phyloP scores from a whole-genome alignment of 1,140 invertebrate genomes.

The Drosophila kohkoa region DNA sequence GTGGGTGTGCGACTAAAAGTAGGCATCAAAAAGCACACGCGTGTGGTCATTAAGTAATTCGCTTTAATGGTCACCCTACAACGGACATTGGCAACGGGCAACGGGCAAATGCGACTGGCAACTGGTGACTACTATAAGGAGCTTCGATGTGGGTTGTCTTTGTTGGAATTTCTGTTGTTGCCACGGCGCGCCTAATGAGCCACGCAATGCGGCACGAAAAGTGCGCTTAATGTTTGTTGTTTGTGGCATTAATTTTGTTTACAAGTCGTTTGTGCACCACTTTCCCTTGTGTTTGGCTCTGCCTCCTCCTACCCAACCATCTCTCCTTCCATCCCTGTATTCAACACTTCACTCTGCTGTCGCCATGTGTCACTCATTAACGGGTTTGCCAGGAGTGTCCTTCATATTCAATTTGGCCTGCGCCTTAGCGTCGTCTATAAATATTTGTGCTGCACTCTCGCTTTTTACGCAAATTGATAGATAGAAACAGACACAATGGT shows the following conservation, averaged over 20 bases:
- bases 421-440: conserved; percentile 55
- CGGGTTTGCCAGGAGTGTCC: conserved; percentile 29
- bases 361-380: conserved; percentile 62
- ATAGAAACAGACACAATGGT: conserved; percentile 2
- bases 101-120: conserved; percentile 1
- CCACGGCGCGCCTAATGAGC: conserved; percentile 64
- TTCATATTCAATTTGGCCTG: conserved; percentile 29
- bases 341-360: conserved; percentile 1
- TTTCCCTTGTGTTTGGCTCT: conserved; percentile 13
- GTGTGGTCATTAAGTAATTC: conserved; percentile 80
- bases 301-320: not conserved
- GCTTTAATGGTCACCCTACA: conserved; percentile 64
- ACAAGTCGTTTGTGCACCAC: conserved; percentile 73
- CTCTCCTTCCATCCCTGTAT: not conserved
- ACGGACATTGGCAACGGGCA: not conserved
- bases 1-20: conserved; percentile 57
- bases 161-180: conserved; percentile 20
- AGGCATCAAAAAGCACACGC: conserved; percentile 75
- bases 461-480: conserved; percentile 50
- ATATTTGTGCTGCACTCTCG: conserved; percentile 74
- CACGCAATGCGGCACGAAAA: conserved; percentile 70
- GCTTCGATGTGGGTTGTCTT: conserved; percentile 21
- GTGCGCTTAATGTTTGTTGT: conserved; percentile 79
- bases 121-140: not conserved
- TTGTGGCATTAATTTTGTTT: conserved; percentile 81